Conservation (phyloP, 2,888 invertebrate species). For the Parascotia fuliginaria region DNA sequence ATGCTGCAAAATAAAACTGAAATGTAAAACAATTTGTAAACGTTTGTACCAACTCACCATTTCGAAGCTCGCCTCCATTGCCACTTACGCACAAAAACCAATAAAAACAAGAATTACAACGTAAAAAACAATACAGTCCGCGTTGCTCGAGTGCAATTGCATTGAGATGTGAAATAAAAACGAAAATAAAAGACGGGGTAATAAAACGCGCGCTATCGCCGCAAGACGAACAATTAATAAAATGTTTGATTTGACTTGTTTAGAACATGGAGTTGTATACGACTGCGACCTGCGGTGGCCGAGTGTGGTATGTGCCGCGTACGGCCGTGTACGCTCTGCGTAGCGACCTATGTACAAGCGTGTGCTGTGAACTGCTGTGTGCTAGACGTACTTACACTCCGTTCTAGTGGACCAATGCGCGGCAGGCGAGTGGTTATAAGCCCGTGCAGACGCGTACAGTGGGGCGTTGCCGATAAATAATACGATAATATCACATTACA, state of each 20-base stretch:
- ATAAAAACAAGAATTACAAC: conserved; percentile 68
- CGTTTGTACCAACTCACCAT: conserved; percentile 68
- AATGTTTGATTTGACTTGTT: conserved; percentile 72
- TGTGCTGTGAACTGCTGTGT: conserved; percentile 23
- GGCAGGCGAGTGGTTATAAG: conserved; percentile 71
- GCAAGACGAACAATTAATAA: conserved; percentile 76
- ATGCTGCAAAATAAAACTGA: conserved; percentile 11
- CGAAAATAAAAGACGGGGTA: conserved; percentile 72
- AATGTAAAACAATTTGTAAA: conserved; percentile 14
- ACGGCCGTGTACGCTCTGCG: conserved; percentile 8
- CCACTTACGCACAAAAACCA: conserved; percentile 76
- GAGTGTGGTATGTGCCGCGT: conserved; percentile 45
- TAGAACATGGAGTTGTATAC: conserved; percentile 48
- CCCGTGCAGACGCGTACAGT: conserved; percentile 45
- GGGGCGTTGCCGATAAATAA: conserved; percentile 71
- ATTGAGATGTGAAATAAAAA: conserved; percentile 80
- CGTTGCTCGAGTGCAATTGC: conserved; percentile 81
- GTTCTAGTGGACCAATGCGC: conserved; percentile 20
- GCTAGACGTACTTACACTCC: conserved; percentile 17
- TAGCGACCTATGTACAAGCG: background rate
- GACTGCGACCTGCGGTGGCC: conserved; percentile 51
- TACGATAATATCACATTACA: conserved; percentile 74
- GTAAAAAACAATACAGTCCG: conserved; percentile 70
- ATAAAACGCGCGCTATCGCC: conserved; percentile 80
- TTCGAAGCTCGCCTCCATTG: conserved; percentile 59